Base-by-base conservation (phyloP, 2,797 vertebrate genomes). In the Ctenopoma kingsleyae region DNA sequence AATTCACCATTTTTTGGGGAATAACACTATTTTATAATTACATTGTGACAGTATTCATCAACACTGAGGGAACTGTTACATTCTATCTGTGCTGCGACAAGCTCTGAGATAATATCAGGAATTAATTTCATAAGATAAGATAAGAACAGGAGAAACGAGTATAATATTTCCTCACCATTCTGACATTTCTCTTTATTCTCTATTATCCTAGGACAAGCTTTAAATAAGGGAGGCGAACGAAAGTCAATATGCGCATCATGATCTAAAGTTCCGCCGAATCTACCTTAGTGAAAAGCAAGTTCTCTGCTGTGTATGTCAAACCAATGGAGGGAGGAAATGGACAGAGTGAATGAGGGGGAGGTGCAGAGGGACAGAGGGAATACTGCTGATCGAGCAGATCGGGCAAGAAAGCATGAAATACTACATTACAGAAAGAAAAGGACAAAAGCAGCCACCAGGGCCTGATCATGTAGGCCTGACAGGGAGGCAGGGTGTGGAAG, bases 391-490 rank as follows among this genome's bases (percentile, higher is more conserved):
- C 50, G 76, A 79, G 85, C 86, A 90, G 88, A 87, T 83, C 71
- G 55, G 66, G 78, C 62, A n/a, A 81, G 85, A 88, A 78, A 87
- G 84, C 86, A 82, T 90, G 89, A 90, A 91, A 90, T 87, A 87
- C 87, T 75, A 89, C 89, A 85, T 89, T 85, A 88, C 58, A 23
- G 77, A 67, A 74, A 76, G 77, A 82, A 85, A 85, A 81, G 87
- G 87, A 89, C 81, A 85, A 90, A 89, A 89, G 80, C 81, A 83
- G 88, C 86, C 90, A 88, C 83, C 75, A 84, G 87, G 90, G 87
- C 71, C 84, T 74, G 84, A 85, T 87, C 71, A 76, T 66, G 85
- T 76, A 16, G 75, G 78, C 80, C 83, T 81, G 82, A 85, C 81
- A 78, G 83, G 80, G 69, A 76, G 80, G 74, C 59, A 9, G 61